phyloP scores from a whole-genome alignment of 2,113 vertebrate genomes.

The Spilogale gracilis region DNA sequence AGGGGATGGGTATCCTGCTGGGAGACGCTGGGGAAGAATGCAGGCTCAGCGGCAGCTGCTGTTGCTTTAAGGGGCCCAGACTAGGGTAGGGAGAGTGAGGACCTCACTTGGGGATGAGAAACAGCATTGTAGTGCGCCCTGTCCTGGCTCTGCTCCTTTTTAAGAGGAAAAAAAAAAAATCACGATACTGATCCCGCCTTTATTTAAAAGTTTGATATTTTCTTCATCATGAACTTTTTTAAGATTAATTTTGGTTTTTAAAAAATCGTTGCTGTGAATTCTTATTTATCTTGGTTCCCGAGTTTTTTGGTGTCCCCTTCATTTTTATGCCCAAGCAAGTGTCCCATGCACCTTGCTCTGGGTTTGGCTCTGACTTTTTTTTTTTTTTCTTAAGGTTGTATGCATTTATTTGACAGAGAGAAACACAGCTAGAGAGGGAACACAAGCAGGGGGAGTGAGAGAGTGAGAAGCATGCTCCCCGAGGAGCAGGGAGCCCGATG shows the following conservation, averaged over 20 bases:
- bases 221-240: background rate
- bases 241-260: background rate
- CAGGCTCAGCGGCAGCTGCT: background rate
- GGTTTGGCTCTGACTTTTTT: background rate
- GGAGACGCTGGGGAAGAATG: background rate
- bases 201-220: background rate
- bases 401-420: too few relatives aligned
- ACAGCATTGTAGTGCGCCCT: fast-evolving
- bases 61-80: background rate
- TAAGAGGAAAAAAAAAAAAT: background rate
- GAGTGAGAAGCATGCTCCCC: too few relatives aligned
- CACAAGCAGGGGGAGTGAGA: too few relatives aligned
- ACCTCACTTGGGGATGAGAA: constrained; percentile 32
- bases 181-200: background rate
- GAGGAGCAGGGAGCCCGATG: too few relatives aligned
- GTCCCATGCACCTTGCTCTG: fast-evolving
- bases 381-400: too few relatives aligned
- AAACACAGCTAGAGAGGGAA: too few relatives aligned
- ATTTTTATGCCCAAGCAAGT: background rate
- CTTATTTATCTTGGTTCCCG: background rate
- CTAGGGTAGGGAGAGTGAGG: fast-evolving
- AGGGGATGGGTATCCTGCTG: background rate
- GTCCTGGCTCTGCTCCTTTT: background rate
- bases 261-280: background rate
- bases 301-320: background rate